These are phyloP conservation scores for Nesoenas mayeri DNA, from an alignment of 2,113 vertebrate species.

Conservation along the genomic window DNA sequence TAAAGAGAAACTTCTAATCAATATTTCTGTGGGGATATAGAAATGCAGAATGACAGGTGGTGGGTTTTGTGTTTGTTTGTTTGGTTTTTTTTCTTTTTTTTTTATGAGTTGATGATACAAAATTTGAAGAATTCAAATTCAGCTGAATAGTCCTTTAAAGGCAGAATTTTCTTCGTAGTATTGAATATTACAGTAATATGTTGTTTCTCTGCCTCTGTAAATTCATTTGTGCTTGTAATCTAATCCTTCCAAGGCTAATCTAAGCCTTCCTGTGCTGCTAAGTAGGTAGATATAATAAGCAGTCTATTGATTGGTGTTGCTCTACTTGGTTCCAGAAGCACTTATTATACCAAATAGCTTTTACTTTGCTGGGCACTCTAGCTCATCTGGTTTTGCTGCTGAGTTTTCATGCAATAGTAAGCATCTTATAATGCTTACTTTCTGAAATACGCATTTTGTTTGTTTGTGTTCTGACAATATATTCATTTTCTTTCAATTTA, in stretches of 20 bases:
- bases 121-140: background rate
- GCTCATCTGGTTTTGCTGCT: background rate
- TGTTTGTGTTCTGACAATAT: background rate
- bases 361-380: background rate
- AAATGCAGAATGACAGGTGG: background rate
- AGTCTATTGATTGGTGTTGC: constrained; percentile 4
- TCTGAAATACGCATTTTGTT: background rate
- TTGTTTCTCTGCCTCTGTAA: background rate
- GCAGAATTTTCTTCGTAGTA: background rate
- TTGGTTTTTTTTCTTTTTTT: too few species aligned
- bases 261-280: background rate
- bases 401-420: constrained; percentile 12
- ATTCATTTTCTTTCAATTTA: constrained; percentile 2
- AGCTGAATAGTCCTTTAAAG: background rate
- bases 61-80: too few species aligned
- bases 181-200: background rate
- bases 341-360: background rate
- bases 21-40: background rate
- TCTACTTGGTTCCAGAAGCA: background rate
- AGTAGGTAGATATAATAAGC: background rate
- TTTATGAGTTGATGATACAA: background rate
- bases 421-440: background rate
- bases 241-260: background rate
- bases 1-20: background rate
- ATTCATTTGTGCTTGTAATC: constrained; percentile 20